Evolutionary conservation across 2,113 vertebrate species (phyloP).

Genomic region (Bubo blakistoni): DNA sequence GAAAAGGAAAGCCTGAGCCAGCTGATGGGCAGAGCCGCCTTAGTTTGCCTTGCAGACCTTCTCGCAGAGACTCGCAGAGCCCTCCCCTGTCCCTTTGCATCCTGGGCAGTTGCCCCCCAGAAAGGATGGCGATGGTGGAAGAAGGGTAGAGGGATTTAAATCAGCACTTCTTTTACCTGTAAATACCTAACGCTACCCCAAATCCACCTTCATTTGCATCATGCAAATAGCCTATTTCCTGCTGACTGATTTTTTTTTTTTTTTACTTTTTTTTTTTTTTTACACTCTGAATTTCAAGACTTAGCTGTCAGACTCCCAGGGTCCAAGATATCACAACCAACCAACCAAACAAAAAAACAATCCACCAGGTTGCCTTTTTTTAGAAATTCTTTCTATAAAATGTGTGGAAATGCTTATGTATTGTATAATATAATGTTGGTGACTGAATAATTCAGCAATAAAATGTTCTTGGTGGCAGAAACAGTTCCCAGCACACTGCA

Average conservation of each 20-base stretch:
- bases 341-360: background rate
- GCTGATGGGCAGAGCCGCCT: constrained; percentile 56
- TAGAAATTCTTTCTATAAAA: constrained; percentile 29
- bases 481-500: background rate
- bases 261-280: background rate
- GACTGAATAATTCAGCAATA: constrained; percentile 55
- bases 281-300: constrained; percentile 28
- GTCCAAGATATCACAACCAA: constrained; percentile 31
- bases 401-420: background rate
- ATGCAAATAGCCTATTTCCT: constrained; percentile 16
- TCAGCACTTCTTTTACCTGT: constrained; percentile 56
- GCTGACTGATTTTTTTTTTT: background rate
- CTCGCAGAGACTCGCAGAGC: background rate
- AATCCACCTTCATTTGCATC: background rate
- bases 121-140: background rate
- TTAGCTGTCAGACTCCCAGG: constrained; percentile 16
- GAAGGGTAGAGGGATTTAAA: background rate
- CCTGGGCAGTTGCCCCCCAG: background rate
- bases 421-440: background rate
- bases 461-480: background rate
- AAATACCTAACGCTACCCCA: constrained; percentile 58
- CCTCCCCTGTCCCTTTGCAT: background rate
- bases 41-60: constrained; percentile 53
- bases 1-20: constrained; percentile 60
- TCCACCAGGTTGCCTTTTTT: constrained; percentile 68